Base-by-base conservation (phyloP, 2,113 vertebrate genomes). In the Sminthopsis crassicaudata region DNA sequence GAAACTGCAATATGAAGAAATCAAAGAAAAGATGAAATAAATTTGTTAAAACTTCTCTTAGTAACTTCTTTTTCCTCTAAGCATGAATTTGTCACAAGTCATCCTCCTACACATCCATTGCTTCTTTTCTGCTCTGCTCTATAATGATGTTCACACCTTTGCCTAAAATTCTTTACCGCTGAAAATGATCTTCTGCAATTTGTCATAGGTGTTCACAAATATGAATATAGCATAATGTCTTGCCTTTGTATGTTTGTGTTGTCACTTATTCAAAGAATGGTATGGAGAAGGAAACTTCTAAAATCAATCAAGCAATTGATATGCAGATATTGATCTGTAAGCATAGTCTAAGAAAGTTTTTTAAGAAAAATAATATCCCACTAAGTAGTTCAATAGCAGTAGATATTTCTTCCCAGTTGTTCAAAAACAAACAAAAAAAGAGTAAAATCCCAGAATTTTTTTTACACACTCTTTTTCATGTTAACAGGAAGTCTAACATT, bases 361-460 rank as follows among this genome's bases (percentile, higher is more conserved):
- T 55, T 53, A 95, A 96, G 36, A 94, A 0, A 0, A n/a, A 8
- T 1, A 36, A 23, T 94, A 94, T 92, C 53, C 46, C 36, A 14
- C 48, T 92, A 91, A 90, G 67, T 67, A 95, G 16, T 67, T 57
- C 90, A 8, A 51, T 42, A 93, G 93, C 88, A 55, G 19, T 5
- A 91, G 14, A 53, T 90, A 10, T 95, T 94, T 90, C 14, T 54
- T 94, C 51, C n/a, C n/a, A n/a, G 90, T 90, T 94, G 89, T 92
- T 55, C 95, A 53, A 97, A 92, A 91, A 46, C 48, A 46, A 76
- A 76, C 16, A 76, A 76, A 10, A 60, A 94, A 48, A 90, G 88
- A 95, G 89, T 92, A 95, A 94, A 93, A 93, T 90, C 19, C 84
- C 94, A 92, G 88, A 9, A 54, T 89, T 46, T 95, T 94, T 25